Conservation (phyloP, 2,888 invertebrate genomes). For the Agrotis ipsilon region DNA sequence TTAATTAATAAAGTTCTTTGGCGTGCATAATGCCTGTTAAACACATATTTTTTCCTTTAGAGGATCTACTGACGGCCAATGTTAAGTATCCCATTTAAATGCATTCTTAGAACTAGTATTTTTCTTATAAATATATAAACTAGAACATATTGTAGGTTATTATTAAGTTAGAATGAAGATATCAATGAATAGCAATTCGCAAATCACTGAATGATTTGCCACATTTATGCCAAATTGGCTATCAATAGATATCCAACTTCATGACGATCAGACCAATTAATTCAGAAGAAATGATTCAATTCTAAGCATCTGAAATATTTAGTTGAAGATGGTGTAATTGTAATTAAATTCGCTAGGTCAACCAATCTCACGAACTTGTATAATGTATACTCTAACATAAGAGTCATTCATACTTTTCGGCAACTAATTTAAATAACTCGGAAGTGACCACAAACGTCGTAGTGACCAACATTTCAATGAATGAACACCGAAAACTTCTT, state of each 20-base stretch:
- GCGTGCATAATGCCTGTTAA: constrained; percentile 21
- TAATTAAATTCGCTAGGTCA: not conserved
- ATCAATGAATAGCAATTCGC: not conserved
- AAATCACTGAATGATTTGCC: not conserved
- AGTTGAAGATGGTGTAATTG: not conserved
- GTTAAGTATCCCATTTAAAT: constrained; percentile 16
- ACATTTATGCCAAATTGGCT: not conserved
- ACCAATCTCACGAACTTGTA: not conserved
- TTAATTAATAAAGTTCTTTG: constrained; percentile 34
- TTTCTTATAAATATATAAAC: constrained; percentile 1
- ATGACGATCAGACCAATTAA: not conserved
- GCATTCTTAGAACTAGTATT: constrained; percentile 13
- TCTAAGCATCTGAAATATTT: not conserved
- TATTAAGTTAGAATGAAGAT: not conserved
- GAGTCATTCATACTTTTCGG: not conserved
- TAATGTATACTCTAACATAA: not conserved
- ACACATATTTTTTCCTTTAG: constrained; percentile 25
- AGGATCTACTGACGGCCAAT: constrained; percentile 18
- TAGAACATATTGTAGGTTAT: not conserved
- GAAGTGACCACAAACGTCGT: constrained; percentile 8
- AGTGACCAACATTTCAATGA: constrained; percentile 29
- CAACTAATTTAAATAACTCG: not conserved
- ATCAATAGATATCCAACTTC: not conserved
- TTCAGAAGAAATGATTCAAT: not conserved
- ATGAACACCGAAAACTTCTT: constrained; percentile 30